phyloP scores from a whole-genome alignment of 2,797 vertebrate species.

The Alcedo quadribrachys region DNA sequence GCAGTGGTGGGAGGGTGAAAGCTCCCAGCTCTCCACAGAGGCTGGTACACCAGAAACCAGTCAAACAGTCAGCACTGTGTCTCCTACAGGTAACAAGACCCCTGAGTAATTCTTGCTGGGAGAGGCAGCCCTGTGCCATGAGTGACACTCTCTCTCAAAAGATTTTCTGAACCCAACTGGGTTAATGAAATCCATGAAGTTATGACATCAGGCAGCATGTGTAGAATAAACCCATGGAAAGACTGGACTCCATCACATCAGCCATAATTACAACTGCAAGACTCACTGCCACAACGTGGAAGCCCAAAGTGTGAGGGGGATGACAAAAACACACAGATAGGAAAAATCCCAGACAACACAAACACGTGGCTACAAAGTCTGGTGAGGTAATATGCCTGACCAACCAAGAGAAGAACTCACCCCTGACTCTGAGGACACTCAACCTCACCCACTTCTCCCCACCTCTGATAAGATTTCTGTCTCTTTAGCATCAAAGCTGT shows the following conservation, averaged over 20 bases:
- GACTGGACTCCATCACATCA: neutral
- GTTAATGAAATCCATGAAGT: neutral
- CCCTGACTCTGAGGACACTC: neutral
- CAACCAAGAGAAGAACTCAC: neutral
- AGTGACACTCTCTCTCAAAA: neutral
- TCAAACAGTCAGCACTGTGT: neutral
- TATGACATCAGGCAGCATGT: neutral
- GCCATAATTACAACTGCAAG: neutral
- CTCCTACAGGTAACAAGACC: neutral
- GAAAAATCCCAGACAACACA: neutral
- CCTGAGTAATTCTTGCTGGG: neutral
- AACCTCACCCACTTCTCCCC: neutral
- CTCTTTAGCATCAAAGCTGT: neutral
- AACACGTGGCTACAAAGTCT: neutral
- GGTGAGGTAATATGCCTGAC: neutral
- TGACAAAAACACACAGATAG: slow-evolving; percentile 16
- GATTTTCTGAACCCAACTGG: neutral
- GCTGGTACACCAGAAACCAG: neutral
- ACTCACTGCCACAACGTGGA: neutral
- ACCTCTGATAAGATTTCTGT: neutral
- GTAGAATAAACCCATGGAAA: neutral
- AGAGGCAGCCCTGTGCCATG: neutral
- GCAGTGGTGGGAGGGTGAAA: neutral
- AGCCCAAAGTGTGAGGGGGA: neutral
- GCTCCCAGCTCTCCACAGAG: neutral